Evolutionary conservation across 2,797 vertebrate species (phyloP).

Genomic region (Sebastes paucispinis): DNA sequence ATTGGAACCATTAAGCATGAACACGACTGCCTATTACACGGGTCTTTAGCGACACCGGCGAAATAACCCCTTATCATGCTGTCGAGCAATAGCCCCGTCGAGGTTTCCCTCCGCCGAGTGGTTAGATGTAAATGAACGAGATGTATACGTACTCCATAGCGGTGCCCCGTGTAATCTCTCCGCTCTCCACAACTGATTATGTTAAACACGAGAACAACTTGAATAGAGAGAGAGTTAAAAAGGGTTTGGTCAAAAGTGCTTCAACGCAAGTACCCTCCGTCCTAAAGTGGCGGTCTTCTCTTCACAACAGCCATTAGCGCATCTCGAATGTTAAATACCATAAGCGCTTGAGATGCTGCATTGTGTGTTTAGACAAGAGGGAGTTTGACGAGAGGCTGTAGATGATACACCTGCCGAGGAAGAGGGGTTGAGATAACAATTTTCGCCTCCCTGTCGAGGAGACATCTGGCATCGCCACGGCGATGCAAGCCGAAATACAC

Average conservation of each 20-base stretch:
- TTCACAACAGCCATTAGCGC: constrained; percentile 48
- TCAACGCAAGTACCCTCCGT: constrained; percentile 6
- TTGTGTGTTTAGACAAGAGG: constrained; percentile 60
- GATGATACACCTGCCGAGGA: constrained; percentile 66
- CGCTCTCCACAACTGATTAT: constrained; percentile 25
- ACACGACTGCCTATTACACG: constrained; percentile 40
- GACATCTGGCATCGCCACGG: constrained; percentile 76
- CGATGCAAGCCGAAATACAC: constrained; percentile 60
- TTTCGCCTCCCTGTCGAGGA: constrained; percentile 62
- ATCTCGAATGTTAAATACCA: constrained; percentile 36
- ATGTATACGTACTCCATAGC: constrained; percentile 6
- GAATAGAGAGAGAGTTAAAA: constrained; percentile 22
- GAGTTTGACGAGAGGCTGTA: constrained; percentile 41
- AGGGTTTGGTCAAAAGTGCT: constrained; percentile 58
- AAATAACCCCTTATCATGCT: constrained; percentile 37
- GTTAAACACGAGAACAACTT: constrained; percentile 40
- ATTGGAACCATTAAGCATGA: constrained; percentile 45
- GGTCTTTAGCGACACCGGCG: constrained; percentile 48
- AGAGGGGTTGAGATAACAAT: constrained; percentile 67
- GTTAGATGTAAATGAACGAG: constrained; percentile 33
- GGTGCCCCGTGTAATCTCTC: background rate
- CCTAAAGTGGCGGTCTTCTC: constrained; percentile 19
- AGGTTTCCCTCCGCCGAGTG: constrained; percentile 2
- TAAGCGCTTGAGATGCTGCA: background rate
- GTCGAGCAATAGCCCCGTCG: background rate